Evolutionary conservation across 2,888 invertebrate species (phyloP).

Genomic region (Phrixothrix hirtus): DNA sequence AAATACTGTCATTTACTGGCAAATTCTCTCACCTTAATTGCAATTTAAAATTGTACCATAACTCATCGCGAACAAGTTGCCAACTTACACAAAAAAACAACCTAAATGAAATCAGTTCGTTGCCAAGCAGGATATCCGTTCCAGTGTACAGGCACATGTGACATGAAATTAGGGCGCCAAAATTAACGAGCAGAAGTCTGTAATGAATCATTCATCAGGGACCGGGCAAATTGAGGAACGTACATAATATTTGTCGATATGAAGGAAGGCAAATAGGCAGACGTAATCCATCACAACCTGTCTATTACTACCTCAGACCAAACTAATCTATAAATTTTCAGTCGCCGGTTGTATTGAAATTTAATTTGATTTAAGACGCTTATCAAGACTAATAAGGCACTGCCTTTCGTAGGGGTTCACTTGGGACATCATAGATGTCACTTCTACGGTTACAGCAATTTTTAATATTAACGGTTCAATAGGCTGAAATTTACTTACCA

Average conservation of each 20-base stretch:
- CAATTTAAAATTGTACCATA: conserved; percentile 36
- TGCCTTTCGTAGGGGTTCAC: too few species aligned
- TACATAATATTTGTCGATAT: conserved; percentile 17
- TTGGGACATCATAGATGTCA: too few species aligned
- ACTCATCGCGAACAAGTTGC: conserved; percentile 30
- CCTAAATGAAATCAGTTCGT: conserved; percentile 23
- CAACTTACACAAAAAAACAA: conserved; percentile 22
- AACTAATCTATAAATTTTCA: conserved; percentile 47
- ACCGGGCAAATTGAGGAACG: conserved; percentile 19
- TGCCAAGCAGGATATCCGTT: conserved; percentile 28
- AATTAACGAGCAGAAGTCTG: conserved; percentile 27
- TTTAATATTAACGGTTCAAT: too few species aligned
- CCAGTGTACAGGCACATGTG: conserved; percentile 23
- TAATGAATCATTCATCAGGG: conserved; percentile 29
- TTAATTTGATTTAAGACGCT: conserved; percentile 44
- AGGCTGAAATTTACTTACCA: too few species aligned
- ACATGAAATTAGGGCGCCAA: conserved; percentile 25
- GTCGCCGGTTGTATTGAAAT: conserved; percentile 32
- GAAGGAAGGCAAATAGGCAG: conserved; percentile 35
- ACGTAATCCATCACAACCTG: conserved; percentile 46
- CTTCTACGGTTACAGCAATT: too few species aligned
- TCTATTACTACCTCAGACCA: conserved; percentile 46
- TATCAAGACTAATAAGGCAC: conserved; percentile 10
- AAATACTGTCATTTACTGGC: conserved; percentile 30
- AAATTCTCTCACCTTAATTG: conserved; percentile 34